Conservation (phyloP, 2,113 vertebrate species). For the Triplophysa siluroides region DNA sequence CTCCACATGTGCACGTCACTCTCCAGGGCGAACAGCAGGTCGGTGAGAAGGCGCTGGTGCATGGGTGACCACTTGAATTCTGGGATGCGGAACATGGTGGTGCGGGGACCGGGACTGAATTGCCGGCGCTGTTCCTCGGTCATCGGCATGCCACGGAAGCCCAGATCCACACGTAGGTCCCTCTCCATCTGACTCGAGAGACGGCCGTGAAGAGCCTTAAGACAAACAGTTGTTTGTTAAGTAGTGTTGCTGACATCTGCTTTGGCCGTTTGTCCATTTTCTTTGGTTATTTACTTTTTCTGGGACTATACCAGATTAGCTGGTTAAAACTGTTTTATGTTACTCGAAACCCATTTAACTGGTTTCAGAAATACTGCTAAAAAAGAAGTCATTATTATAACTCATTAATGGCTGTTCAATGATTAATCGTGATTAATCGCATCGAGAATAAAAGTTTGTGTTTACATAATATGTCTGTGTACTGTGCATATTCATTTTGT, state of each 20-base stretch:
- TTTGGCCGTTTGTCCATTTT: background rate
- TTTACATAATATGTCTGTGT: too few relatives aligned
- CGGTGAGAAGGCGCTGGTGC: conserved; percentile 96
- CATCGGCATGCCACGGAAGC: conserved; percentile 99
- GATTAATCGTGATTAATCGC: too few relatives aligned
- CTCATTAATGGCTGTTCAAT: too few relatives aligned
- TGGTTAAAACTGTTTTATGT: background rate
- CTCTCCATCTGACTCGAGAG: conserved; percentile 86
- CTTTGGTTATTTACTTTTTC: background rate
- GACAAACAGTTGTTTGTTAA: background rate
- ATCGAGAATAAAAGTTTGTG: too few relatives aligned
- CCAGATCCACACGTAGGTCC: conserved; percentile 93
- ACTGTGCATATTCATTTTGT: too few relatives aligned
- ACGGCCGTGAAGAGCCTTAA: conserved; percentile 90
- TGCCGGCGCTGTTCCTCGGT: conserved; percentile 95
- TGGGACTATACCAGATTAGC: background rate
- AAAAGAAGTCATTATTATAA: too few relatives aligned
- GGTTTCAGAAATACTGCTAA: too few relatives aligned
- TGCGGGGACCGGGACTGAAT: conserved; percentile 97
- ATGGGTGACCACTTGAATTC: conserved; percentile 99
- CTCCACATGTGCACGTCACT: conserved; percentile 98
- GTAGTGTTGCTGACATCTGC: background rate
- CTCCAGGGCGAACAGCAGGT: conserved; percentile 95
- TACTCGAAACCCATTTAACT: too few relatives aligned
- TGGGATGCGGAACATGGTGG: conserved; percentile 99